Evolutionary conservation across 2,888 invertebrate species (phyloP).

Genomic region (Microdon myrmicae): DNA sequence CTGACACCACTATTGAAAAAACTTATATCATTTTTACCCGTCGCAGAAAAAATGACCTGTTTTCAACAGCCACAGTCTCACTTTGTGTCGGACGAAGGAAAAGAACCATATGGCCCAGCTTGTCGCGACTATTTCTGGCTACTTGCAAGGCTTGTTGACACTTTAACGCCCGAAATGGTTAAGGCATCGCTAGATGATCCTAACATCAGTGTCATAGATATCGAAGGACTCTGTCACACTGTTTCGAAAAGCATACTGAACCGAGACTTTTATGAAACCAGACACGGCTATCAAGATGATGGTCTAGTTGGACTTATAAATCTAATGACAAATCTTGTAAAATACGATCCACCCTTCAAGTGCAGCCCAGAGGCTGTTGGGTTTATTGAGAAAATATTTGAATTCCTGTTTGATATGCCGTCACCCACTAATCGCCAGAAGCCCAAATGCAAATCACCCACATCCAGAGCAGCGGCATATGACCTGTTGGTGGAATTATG

Average conservation of each 20-base stretch:
- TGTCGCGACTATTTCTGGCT: constrained; percentile 96
- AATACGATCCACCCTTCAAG: constrained; percentile 89
- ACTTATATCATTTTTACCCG: constrained; percentile 81
- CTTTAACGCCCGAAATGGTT: constrained; percentile 81
- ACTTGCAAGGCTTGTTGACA: constrained; percentile 87
- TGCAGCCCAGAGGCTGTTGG: constrained; percentile 78
- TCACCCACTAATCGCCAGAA: constrained; percentile 85
- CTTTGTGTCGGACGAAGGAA: constrained; percentile 70
- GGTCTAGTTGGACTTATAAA: constrained; percentile 89
- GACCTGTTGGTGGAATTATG: constrained; percentile 90
- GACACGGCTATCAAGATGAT: constrained; percentile 88
- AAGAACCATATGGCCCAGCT: constrained; percentile 93
- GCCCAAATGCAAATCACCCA: constrained; percentile 92
- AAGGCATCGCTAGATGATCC: constrained; percentile 73
- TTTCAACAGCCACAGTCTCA: constrained; percentile 59
- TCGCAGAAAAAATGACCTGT: constrained; percentile 84
- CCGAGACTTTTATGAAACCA: constrained; percentile 84
- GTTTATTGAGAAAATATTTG: constrained; percentile 75
- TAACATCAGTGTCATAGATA: constrained; percentile 71
- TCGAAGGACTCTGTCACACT: constrained; percentile 80
- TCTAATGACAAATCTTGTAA: constrained; percentile 86
- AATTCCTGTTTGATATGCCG: constrained; percentile 89
- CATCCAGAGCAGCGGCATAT: constrained; percentile 89
- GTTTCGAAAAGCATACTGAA: constrained; percentile 79
- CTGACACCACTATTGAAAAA: constrained; percentile 84